phyloP scores from a whole-genome alignment of 2,797 vertebrate species.

The Bryconaethiops microstoma region DNA sequence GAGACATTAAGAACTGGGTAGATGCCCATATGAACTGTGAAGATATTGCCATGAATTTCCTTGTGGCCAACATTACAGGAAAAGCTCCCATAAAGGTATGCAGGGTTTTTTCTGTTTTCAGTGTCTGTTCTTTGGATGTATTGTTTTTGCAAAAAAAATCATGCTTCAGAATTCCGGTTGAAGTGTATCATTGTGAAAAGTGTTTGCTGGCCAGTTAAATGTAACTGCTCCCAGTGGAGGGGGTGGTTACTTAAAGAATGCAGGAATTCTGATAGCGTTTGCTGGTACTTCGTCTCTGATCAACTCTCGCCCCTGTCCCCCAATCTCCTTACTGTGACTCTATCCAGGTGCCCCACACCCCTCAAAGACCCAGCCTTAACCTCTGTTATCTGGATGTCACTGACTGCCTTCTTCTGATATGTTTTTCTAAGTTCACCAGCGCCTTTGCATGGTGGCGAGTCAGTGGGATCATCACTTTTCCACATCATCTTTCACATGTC shows the following conservation, averaged over 20 bases:
- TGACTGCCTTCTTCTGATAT: constrained; percentile 66
- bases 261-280: constrained; percentile 51
- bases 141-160: not conserved
- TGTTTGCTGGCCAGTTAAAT: constrained; percentile 1
- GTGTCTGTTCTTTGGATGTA: not conserved
- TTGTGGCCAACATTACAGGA: constrained; percentile 96
- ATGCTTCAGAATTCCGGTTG: no score
- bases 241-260: constrained; percentile 51
- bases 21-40: constrained; percentile 99
- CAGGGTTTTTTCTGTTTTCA: not conserved
- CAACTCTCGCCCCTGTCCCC: constrained; percentile 71
- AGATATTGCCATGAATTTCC: constrained; percentile 98
- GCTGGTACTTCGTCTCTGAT: constrained; percentile 73
- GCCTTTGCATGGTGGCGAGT: constrained; percentile 64
- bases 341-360: constrained; percentile 71
- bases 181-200: not conserved
- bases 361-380: constrained; percentile 69
- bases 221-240: constrained; percentile 23
- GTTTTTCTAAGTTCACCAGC: constrained; percentile 69
- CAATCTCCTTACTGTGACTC: constrained; percentile 51
- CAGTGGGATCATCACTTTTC: constrained; percentile 47
- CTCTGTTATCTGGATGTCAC: constrained; percentile 77
- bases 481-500: constrained; percentile 54
- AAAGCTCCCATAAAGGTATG: constrained; percentile 98
- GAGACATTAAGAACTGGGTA: constrained; percentile 99